Evolutionary conservation across 2,797 vertebrate genomes (phyloP), one percentile per base, ranked within the genome.

Genomic region (Aulostomus chinensis): DNA sequence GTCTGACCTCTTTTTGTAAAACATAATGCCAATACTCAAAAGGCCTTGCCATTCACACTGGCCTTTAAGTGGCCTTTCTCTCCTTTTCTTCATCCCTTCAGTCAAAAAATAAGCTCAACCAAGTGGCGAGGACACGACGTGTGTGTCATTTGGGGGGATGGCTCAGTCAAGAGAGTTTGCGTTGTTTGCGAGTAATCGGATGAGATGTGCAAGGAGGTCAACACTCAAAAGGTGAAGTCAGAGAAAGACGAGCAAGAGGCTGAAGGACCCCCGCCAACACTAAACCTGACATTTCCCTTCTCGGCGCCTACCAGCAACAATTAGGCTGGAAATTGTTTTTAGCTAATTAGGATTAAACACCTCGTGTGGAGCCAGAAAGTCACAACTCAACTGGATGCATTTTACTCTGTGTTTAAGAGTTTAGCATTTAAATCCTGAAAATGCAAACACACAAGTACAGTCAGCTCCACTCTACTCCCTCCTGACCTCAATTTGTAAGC

Each of bases 311-410:
- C 84, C 83, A 88, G 87, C 84, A 89, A 86, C 86, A 90, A 90
- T 91, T 90, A 89, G 79, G 58, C 51, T 56, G 1, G 76, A 86
- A 88, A 91, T 86, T 88, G 79, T 90, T 81, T n/a, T n/a, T 82
- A 60, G 78, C 78, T 90, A 89, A 91, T 91, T 90, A 88, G 88
- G 88, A 91, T 88, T 80, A 86, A 85, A 78, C 71, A 83, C 83
- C 83, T 87, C 83, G 75, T 68, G 51, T 0, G 13, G 34, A 40
- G 81, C 88, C 87, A 88, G 61, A 20, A 31, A 66, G 74, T 76
- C 81, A 80, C 81, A 85, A 73, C 76, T 86, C 68, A 42, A 16
- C 56, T 53, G 66, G 40, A 42, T 17, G 15, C n/a, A 10, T 9
- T 18, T 30, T 25, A 18, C 39, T 29, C 14, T 15, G 2, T n/a